Conservation (phyloP, 2,113 vertebrate species). For the Chionomys nivalis region DNA sequence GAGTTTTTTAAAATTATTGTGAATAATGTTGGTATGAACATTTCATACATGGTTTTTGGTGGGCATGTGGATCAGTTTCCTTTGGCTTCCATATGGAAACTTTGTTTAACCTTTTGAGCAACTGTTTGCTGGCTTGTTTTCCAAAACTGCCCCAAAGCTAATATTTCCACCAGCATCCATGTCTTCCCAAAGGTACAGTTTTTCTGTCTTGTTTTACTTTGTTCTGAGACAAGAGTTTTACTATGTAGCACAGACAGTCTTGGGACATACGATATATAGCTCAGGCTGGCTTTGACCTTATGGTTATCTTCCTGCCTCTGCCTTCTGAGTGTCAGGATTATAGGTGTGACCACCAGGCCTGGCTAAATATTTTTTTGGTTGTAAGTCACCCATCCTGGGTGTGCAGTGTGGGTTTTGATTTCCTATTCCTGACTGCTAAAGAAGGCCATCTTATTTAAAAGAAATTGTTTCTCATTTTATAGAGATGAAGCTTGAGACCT, state of each 20-base stretch:
- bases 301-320: not conserved
- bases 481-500: slow-evolving; percentile 4
- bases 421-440: slow-evolving; percentile 25
- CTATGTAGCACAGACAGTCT: not conserved
- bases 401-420: slow-evolving; percentile 55
- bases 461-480: not conserved
- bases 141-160: not conserved
- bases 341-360: not conserved
- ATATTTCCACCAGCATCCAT: not conserved
- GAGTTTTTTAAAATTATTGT: slow-evolving; percentile 41
- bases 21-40: not conserved
- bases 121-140: slow-evolving; percentile 29
- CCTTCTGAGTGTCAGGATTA: not conserved
- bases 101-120: slow-evolving; percentile 52
- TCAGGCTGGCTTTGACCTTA: not conserved
- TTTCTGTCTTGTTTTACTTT: not conserved
- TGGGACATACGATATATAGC: not conserved
- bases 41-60: slow-evolving; percentile 27
- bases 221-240: not conserved
- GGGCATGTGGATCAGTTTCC: slow-evolving; percentile 43
- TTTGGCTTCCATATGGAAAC: not conserved
- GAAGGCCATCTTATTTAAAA: slow-evolving; percentile 40
- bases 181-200: not conserved
- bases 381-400: not conserved
- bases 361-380: slow-evolving; percentile 21